Percentiles rank a stretch among this genome's conserved stretches.
Evolutionary conservation across 2,888 invertebrate genomes (phyloP).

Genomic region (Scaptomyza cyrtandrae): DNA sequence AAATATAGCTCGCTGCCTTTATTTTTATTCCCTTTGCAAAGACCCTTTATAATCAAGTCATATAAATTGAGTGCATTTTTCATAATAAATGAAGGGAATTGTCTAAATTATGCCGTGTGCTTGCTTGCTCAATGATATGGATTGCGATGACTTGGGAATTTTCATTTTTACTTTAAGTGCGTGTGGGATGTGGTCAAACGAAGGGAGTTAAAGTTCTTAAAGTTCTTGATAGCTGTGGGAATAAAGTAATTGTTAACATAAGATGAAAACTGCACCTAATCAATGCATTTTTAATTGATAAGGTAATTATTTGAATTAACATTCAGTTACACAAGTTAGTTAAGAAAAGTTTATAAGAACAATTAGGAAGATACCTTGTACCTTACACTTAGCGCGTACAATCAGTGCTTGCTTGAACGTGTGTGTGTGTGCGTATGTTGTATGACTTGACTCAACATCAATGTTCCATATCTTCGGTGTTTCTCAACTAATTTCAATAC

Average conservation of each 20-base stretch:
- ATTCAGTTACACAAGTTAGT: too few species aligned
- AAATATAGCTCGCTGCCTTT: constrained; percentile 53
- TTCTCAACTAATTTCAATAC: too few species aligned
- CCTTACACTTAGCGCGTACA: too few species aligned
- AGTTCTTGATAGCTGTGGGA: neutral
- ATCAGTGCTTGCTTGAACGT: too few species aligned
- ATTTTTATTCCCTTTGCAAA: constrained; percentile 11
- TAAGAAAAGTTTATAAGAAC: too few species aligned
- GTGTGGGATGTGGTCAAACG: constrained; percentile 39
- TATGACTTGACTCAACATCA: too few species aligned
- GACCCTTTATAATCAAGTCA: constrained; percentile 76
- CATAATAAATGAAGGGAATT: constrained; percentile 77
- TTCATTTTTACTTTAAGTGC: neutral
- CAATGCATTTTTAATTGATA: neutral
- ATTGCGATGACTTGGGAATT: neutral
- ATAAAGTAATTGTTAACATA: neutral
- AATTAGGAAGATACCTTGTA: too few species aligned
- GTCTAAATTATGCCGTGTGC: constrained; percentile 73
- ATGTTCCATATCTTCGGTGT: too few species aligned
- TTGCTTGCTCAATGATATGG: constrained; percentile 32
- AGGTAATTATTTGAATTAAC: neutral
- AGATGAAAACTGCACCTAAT: neutral
- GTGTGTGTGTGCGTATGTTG: too few species aligned
- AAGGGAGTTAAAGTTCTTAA: too few species aligned
- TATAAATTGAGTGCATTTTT: constrained; percentile 79